phyloP scores from a whole-genome alignment of 2,797 vertebrate species.

The Scolopax rusticola region DNA sequence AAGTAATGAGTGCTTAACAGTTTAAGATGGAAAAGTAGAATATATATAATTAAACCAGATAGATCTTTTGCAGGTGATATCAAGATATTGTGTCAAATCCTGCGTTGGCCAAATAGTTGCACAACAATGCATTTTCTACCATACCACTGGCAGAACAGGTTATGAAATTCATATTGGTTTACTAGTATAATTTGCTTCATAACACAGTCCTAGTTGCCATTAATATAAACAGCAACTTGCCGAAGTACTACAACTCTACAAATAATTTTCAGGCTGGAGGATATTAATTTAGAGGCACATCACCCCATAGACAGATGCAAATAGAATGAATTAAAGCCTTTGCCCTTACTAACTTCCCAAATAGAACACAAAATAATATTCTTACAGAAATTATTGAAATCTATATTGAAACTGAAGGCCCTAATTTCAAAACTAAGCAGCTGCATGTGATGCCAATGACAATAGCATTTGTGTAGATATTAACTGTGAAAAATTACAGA shows the following conservation, averaged over 20 bases:
- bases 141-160: background rate
- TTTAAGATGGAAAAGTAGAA: background rate
- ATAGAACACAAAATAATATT: background rate
- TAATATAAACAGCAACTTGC: background rate
- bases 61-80: background rate
- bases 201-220: background rate
- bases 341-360: background rate
- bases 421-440: background rate
- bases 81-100: background rate
- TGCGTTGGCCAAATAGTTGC: background rate
- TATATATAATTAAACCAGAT: background rate
- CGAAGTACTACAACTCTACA: background rate
- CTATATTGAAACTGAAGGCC: background rate
- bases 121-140: background rate
- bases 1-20: background rate
- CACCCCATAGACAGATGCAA: background rate
- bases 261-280: background rate
- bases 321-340: background rate
- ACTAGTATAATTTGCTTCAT: background rate
- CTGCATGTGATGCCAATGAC: background rate
- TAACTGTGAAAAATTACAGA: background rate
- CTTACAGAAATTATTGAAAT: background rate
- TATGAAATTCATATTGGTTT: background rate
- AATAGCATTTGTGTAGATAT: background rate
- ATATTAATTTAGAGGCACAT: background rate